A percentile compares a stretch with the other conserved stretches of the same genome.
Evolutionary conservation across 2,888 invertebrate genomes (phyloP).

Genomic region (Dryocosmus kuriphilus): DNA sequence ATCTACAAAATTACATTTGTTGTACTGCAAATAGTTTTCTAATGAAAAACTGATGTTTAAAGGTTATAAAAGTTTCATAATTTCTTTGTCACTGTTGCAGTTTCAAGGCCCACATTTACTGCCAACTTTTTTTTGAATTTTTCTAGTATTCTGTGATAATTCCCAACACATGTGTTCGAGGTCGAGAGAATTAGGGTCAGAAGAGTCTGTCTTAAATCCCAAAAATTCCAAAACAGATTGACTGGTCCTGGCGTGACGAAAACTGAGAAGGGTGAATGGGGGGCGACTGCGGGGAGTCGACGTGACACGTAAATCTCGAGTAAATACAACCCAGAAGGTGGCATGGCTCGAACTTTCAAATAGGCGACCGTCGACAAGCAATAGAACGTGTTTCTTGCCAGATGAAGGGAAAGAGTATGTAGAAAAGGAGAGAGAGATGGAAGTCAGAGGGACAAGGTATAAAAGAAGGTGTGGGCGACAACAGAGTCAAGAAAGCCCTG

Average conservation of each 20-base stretch:
- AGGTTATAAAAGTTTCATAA: too few relatives aligned
- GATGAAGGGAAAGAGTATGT: constrained; percentile 50
- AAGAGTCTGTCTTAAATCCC: neutral
- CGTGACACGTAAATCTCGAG: constrained; percentile 43
- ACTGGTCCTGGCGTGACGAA: constrained; percentile 29
- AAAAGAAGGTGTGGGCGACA: constrained; percentile 52
- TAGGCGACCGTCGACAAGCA: constrained; percentile 52
- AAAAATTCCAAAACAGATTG: constrained; percentile 32
- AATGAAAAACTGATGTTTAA: too few relatives aligned
- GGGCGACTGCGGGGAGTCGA: constrained; percentile 43
- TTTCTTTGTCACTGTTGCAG: too few relatives aligned
- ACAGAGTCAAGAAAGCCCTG: constrained; percentile 7
- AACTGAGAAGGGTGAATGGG: constrained; percentile 24
- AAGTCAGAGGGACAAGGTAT: constrained; percentile 45
- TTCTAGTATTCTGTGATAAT: neutral
- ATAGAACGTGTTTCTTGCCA: constrained; percentile 58
- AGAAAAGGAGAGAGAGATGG: constrained; percentile 48
- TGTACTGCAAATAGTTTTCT: too few relatives aligned
- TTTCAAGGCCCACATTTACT: too few relatives aligned
- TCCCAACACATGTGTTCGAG: too few relatives aligned
- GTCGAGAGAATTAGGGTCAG: neutral
- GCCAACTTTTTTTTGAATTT: neutral
- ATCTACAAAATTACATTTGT: too few relatives aligned
- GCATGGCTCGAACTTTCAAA: constrained; percentile 55
- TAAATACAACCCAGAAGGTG: constrained; percentile 48